Conservation (phyloP, 1,140 invertebrate genomes). For the Drosophila erecta region DNA sequence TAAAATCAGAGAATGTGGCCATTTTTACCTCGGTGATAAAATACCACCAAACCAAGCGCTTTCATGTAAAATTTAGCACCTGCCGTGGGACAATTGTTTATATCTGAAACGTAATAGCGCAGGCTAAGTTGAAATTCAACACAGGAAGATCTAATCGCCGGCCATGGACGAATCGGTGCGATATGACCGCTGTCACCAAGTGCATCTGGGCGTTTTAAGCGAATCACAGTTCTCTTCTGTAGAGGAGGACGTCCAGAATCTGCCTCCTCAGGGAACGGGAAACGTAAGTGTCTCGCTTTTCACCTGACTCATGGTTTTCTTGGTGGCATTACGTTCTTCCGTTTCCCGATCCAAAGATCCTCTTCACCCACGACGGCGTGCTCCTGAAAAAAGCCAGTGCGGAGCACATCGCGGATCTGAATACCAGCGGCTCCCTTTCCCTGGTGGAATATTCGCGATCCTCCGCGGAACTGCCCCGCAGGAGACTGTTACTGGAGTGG, state of each 20-base stretch:
- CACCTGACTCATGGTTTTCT: slow-evolving; percentile 62
- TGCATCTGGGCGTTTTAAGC: slow-evolving; percentile 61
- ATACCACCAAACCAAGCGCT: background rate
- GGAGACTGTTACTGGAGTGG: slow-evolving; percentile 90
- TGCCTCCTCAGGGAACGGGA: slow-evolving; percentile 55
- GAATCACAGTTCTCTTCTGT: slow-evolving; percentile 48
- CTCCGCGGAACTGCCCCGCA: slow-evolving; percentile 51
- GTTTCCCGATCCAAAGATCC: slow-evolving; percentile 77
- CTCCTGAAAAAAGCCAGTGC: slow-evolving; percentile 86
- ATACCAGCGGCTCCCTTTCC: slow-evolving; percentile 87
- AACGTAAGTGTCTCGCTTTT: slow-evolving; percentile 62
- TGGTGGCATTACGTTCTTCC: slow-evolving; percentile 5
- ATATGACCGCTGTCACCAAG: slow-evolving; percentile 68
- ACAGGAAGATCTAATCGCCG: slow-evolving; percentile 14
- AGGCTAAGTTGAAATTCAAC: slow-evolving; percentile 32
- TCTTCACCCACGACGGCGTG: slow-evolving; percentile 88
- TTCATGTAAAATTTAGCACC: background rate
- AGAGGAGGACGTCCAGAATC: slow-evolving; percentile 24
- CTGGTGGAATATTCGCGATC: slow-evolving; percentile 85
- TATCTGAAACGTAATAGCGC: slow-evolving; percentile 68
- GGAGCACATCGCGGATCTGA: slow-evolving; percentile 86
- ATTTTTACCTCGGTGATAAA: too few relatives aligned
- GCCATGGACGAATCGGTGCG: slow-evolving; percentile 77
- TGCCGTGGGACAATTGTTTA: slow-evolving; percentile 50
- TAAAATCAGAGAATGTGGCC: too few relatives aligned